These are phyloP conservation scores for Drosophila lacicola DNA, from an alignment of 2,888 invertebrate species.

Conservation along the genomic window DNA sequence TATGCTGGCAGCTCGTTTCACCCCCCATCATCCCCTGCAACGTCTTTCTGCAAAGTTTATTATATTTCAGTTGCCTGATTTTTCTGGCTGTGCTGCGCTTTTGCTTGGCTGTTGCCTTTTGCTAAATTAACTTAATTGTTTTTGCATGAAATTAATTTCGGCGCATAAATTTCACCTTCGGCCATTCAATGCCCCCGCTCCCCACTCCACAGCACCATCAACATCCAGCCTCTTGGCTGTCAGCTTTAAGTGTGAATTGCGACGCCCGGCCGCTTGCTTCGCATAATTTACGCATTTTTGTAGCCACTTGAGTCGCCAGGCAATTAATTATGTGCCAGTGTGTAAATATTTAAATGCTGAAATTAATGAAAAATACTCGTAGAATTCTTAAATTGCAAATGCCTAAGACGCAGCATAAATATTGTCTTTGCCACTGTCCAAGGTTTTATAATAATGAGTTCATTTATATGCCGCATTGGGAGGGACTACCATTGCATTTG, in stretches of 20 bases:
- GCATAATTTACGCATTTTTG: conserved; percentile 75
- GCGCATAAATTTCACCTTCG: conserved; percentile 79
- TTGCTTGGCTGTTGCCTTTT: conserved; percentile 60
- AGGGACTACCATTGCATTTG: conserved; percentile 36
- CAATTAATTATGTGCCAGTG: conserved; percentile 76
- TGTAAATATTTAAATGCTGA: conserved; percentile 76
- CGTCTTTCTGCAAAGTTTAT: conserved; percentile 64
- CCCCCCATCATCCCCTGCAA: neutral
- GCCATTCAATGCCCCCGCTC: conserved; percentile 35
- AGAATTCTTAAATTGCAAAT: conserved; percentile 67
- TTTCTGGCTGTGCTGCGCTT: conserved; percentile 72
- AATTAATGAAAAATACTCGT: conserved; percentile 75
- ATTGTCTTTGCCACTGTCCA: conserved; percentile 56
- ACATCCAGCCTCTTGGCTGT: conserved; percentile 40
- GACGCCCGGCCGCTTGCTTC: conserved; percentile 53
- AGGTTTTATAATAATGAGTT: conserved; percentile 69
- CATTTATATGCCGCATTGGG: conserved; percentile 74
- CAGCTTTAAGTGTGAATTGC: conserved; percentile 79
- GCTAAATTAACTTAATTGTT: conserved; percentile 81
- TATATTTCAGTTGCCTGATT: conserved; percentile 79
- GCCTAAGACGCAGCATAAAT: conserved; percentile 61
- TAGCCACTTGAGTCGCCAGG: conserved; percentile 63
- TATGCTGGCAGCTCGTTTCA: conserved; percentile 48
- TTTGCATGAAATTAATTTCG: conserved; percentile 80
- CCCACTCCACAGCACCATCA: neutral